Percentiles rank a stretch among this genome's conserved stretches.
phyloP scores from a whole-genome alignment of 1,140 invertebrate genomes.

The Drosophila ambigua region DNA sequence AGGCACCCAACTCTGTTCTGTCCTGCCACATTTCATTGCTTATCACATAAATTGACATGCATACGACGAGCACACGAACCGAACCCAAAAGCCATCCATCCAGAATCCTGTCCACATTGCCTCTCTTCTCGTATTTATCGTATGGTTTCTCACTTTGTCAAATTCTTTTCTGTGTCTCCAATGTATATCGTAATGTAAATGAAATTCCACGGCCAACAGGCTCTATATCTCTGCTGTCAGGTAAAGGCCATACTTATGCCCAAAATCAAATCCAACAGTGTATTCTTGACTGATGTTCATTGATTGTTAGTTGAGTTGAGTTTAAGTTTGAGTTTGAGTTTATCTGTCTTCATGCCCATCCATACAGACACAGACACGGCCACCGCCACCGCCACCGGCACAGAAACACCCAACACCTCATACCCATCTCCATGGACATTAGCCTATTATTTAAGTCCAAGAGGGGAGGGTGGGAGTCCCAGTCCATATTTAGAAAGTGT shows the following conservation, averaged over 20 bases:
- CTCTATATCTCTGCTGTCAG: conserved; percentile 72
- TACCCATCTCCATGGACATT: conserved; percentile 29
- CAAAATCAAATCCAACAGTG: conserved; percentile 47
- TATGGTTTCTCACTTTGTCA: conserved; percentile 63
- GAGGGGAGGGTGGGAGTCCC: not conserved
- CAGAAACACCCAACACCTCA: not conserved
- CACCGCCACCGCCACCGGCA: not conserved
- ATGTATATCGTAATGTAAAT: conserved; percentile 30
- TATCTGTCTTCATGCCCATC: conserved; percentile 61
- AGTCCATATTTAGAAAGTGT: conserved; percentile 32
- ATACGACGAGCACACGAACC: conserved; percentile 34
- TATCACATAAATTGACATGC: conserved; percentile 78
- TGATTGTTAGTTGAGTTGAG: conserved; percentile 70
- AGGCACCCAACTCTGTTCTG: conserved; percentile 46
- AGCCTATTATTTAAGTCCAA: conserved; percentile 6
- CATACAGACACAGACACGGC: conserved; percentile 16
- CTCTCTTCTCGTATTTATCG: conserved; percentile 45
- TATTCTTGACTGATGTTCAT: conserved; percentile 67
- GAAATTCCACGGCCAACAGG: conserved; percentile 61
- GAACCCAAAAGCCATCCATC: conserved; percentile 19
- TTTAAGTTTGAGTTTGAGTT: conserved; percentile 66
- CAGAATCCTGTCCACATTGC: conserved; percentile 38
- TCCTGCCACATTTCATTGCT: conserved; percentile 42
- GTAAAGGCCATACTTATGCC: conserved; percentile 62
- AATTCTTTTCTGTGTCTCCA: conserved; percentile 69